Percentiles rank a stretch among this genome's conserved stretches.
Conservation (phyloP, 2,113 vertebrate genomes). For the Uropsilus gracilis region DNA sequence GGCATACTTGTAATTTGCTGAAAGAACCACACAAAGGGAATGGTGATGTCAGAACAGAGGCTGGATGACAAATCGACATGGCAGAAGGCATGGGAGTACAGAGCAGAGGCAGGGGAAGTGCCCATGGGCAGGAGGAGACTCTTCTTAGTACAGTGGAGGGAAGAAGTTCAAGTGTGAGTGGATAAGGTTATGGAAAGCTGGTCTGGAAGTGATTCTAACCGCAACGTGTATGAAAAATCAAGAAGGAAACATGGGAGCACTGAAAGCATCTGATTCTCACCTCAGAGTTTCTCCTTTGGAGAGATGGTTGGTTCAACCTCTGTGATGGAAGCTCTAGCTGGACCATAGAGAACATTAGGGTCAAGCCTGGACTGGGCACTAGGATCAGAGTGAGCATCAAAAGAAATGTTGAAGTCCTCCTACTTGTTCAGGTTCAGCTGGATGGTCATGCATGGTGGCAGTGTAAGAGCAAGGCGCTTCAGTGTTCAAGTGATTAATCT, state of each 20-base stretch:
- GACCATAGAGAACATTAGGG: neutral
- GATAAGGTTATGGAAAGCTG: neutral
- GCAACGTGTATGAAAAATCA: neutral
- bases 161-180: neutral
- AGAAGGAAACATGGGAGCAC: neutral
- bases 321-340: neutral
- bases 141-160: neutral
- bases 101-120: too few species aligned
- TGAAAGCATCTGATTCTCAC: neutral
- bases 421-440: neutral
- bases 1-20: neutral
- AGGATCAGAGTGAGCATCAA: neutral
- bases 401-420: neutral
- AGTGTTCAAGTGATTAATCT: constrained; percentile 83
- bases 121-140: too few species aligned
- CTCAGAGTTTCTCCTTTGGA: neutral
- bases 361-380: neutral
- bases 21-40: neutral
- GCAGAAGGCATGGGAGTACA: accelerated
- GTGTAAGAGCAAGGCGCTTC: constrained; percentile 33
- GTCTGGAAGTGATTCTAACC: neutral
- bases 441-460: constrained; percentile 39
- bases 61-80: neutral
- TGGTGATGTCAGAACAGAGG: neutral
- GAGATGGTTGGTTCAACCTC: accelerated